Evolutionary conservation across 2,888 invertebrate genomes (phyloP).

Genomic region (Plagodis pulveraria): DNA sequence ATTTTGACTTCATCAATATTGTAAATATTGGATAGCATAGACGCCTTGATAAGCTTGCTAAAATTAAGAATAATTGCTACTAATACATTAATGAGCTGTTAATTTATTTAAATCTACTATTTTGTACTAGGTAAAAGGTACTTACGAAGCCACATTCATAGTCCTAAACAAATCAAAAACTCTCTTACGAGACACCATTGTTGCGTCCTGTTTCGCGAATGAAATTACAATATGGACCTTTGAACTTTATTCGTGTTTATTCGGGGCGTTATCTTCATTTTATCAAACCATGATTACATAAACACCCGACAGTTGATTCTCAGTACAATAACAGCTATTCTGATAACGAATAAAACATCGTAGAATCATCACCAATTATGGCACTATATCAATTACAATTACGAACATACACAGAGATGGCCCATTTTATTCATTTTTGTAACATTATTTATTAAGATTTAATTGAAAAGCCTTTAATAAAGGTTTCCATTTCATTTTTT

Average conservation of each 20-base stretch:
- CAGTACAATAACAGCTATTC: too few species aligned
- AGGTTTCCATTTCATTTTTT: too few species aligned
- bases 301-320: background rate
- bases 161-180: conserved; percentile 87
- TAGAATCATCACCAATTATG: too few species aligned
- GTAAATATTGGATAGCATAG: background rate
- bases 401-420: too few species aligned
- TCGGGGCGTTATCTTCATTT: conserved; percentile 16
- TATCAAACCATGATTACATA: conserved; percentile 21
- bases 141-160: conserved; percentile 88
- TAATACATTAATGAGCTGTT: too few species aligned
- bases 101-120: conserved; percentile 4
- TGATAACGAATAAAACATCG: too few species aligned
- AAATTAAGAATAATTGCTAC: too few species aligned
- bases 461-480: too few species aligned
- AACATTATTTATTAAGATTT: too few species aligned
- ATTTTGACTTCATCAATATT: background rate
- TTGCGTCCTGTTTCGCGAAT: conserved; percentile 1
- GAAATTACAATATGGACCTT: conserved; percentile 13
- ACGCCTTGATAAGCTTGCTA: background rate
- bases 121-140: conserved; percentile 39
- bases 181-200: conserved; percentile 69
- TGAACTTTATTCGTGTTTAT: conserved; percentile 20
- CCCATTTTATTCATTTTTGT: too few species aligned
- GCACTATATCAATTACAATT: too few species aligned